Evolutionary conservation across 2,888 invertebrate genomes (phyloP).

Genomic region (Conchocele bisecta): DNA sequence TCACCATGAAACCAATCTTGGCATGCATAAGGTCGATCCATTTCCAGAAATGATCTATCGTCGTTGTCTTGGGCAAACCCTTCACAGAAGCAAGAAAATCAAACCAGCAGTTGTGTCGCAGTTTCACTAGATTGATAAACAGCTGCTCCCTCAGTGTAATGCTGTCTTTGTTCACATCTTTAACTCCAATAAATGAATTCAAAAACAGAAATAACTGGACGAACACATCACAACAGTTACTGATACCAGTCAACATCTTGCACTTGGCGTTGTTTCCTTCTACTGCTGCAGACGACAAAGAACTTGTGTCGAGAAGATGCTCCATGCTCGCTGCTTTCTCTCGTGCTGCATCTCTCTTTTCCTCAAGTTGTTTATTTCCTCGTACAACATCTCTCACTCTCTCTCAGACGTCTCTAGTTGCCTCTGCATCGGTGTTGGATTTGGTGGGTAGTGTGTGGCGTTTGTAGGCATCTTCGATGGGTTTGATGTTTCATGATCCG

Average conservation of each 20-base stretch:
- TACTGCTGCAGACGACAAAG: background rate
- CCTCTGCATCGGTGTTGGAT: background rate
- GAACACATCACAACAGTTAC: constrained; percentile 28
- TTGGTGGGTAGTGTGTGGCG: background rate
- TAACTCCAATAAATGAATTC: background rate
- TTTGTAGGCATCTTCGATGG: no score
- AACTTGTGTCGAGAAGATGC: background rate
- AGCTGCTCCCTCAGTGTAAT: constrained; percentile 19
- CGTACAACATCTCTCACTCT: background rate
- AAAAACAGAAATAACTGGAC: constrained; percentile 11
- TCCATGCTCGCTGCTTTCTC: background rate
- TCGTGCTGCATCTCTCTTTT: background rate
- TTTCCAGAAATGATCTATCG: constrained; percentile 40
- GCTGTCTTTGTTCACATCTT: background rate
- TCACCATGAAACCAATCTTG: constrained; percentile 36
- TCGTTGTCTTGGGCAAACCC: constrained; percentile 25
- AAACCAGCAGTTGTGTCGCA: constrained; percentile 37
- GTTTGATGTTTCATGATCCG: no score
- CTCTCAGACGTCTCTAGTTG: background rate
- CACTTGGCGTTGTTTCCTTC: constrained; percentile 23
- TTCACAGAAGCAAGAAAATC: constrained; percentile 22
- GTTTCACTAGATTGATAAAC: constrained; percentile 41
- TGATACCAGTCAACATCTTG: constrained; percentile 23
- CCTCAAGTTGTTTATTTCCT: background rate
- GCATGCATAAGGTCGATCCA: constrained; percentile 39